Evolutionary conservation across 35 echinoderm and acorn worm genomes (phyloP).

Genomic region (Ophioderma brevispina): DNA sequence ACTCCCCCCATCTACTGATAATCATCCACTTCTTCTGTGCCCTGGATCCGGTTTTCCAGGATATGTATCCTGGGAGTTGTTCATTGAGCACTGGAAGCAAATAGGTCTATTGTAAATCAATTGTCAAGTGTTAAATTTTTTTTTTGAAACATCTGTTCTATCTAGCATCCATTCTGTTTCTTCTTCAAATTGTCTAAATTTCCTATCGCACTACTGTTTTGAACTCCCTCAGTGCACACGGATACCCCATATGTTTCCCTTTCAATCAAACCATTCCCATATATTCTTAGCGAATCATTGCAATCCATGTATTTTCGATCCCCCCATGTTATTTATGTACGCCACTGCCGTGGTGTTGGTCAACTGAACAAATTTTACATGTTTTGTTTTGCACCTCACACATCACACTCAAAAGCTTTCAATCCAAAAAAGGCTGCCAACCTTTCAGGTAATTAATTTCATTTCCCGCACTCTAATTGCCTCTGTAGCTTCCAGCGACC

Average conservation of each 20-base stretch:
- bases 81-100: constrained; percentile 72
- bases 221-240: constrained; percentile 52
- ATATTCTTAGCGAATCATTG: constrained; percentile 55
- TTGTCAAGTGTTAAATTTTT: constrained; percentile 22
- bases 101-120: constrained; percentile 59
- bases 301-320: constrained; percentile 44
- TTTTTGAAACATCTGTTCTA: constrained; percentile 45
- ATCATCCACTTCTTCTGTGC: constrained; percentile 71
- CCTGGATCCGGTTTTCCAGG: constrained; percentile 78
- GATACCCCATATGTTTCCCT: constrained; percentile 55
- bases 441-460: no score
- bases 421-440: no score
- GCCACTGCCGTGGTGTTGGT: constrained; percentile 66
- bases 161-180: constrained; percentile 81
- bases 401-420: no score
- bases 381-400: no score
- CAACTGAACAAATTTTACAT: constrained; percentile 51
- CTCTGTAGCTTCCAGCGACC: no score
- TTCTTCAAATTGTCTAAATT: constrained; percentile 55
- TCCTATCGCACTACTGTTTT: constrained; percentile 50
- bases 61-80: constrained; percentile 64
- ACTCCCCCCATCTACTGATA: constrained; percentile 55
- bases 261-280: constrained; percentile 71
- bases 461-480: no score
- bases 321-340: constrained; percentile 68